Evolutionary conservation across 2,797 vertebrate genomes (phyloP), one percentile per base, ranked within the genome.

Genomic region (Peromyscus eremicus): DNA sequence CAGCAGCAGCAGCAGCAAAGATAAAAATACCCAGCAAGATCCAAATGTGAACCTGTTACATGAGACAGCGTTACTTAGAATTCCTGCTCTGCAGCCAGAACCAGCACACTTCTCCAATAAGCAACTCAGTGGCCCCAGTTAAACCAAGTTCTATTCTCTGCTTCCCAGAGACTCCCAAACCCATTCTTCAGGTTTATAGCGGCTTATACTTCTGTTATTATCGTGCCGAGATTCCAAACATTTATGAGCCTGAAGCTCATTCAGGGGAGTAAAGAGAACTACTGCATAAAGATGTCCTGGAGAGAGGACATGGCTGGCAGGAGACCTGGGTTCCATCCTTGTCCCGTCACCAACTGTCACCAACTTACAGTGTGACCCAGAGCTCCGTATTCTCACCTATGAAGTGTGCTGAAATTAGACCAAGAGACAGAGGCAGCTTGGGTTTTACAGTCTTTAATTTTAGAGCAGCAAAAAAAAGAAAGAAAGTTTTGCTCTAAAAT

Each of bases 401-500:
- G 7, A 89, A 91, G 37, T 37, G 66, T n/a, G 34, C 32, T 25
- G 21, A 80, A 85, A 71, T 13, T 7, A 89, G 80, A 57, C 8
- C 0, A 11, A 40, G 1, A 12, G 12, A 7, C 0, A 76, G 16
- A 3, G 14, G 49, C 1, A 66, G n/a, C 6, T 57, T 62, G 27
- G 34, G 13, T 52, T 81, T 62, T n/a, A 70, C 5, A 40, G 11
- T 11, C 55, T 80, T 64, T 43, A 71, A 40, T 71, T 95, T 46
- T 88, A 49, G 90, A 2, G 29, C 10, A 76, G 29, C 3, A 43
- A 40, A 40, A 73, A 11, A 27, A 75, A 23, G 8, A 11, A 11
- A 49, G 7, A 46, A 49, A 43, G 40, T 43, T 76, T 43, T 76
- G 73, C 73, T 76, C 40, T 25, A 43, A 92, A 94, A 91, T 82